Base-by-base conservation (phyloP, 2,888 invertebrate species). In the Ernsta delagoae region DNA sequence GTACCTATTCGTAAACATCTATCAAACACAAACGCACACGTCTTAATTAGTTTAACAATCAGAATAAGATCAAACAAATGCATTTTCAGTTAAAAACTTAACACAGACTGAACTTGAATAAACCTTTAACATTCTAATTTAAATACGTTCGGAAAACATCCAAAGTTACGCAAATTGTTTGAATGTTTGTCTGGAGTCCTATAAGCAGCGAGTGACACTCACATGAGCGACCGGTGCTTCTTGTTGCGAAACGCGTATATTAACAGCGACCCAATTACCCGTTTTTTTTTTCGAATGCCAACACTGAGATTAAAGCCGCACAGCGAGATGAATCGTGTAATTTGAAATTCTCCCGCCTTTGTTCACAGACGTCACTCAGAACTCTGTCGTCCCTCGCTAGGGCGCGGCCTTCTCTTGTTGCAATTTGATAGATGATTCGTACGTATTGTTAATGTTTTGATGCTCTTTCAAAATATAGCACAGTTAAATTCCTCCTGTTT, bases 311-410 rank as follows among this genome's bases (percentile, higher is more conserved):
- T 87, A 87, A 85, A 87, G 81, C 79, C 77, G 75, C 70, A 65
- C 71, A 61, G 79, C 75, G 84, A 83, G 85, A 89, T 88, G 86
- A 86, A 87, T 87, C 83, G 86, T 81, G 88, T 86, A 87, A 90
- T 89, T 88, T 85, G 82, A 87, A 88, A 85, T 85, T 78, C 75
- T 80, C 83, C 83, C 75, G 80, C 83, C 83, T 89, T 89, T 87
- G 86, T 87, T 84, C 79, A 72, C 80, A 80, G 80, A 85, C 84
- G 84, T 85, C 84, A 83, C 80, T 62, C 48, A 36, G 74, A 72
- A 62, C 41, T 53, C 43, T n/a, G 16, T 57, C 11, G n/a, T 16
- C 16, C 16, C 50, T 50, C 16, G 16, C 50, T 8, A n/a, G 48
- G 48, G 48, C 48, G 48, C 43, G 4, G 50, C 50, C 12, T 16